These are phyloP conservation scores for Teleiodes luculella DNA, from an alignment of 2,888 invertebrate genomes.

Conservation along the genomic window DNA sequence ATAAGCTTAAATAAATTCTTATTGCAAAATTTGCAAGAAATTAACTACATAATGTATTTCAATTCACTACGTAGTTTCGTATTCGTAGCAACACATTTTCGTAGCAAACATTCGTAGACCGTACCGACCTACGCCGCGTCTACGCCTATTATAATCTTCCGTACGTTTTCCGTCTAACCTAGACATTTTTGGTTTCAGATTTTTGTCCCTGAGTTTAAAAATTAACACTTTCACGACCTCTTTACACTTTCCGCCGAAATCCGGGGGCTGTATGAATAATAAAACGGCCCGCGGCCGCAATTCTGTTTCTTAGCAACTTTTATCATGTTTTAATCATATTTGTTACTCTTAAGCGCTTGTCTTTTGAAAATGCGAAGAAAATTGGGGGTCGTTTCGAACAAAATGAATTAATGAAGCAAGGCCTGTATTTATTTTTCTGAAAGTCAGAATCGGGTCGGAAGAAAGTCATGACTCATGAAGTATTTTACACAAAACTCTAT, in stretches of 20 bases:
- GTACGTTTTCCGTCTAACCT: not conserved
- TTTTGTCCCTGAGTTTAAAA: constrained; percentile 56
- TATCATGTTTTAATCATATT: constrained; percentile 50
- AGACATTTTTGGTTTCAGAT: constrained; percentile 36
- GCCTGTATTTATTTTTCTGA: too few species aligned
- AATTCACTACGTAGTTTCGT: too few species aligned
- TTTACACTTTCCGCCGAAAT: constrained; percentile 41
- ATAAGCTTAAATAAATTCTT: too few species aligned
- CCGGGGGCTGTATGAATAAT: constrained; percentile 55
- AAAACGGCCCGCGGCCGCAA: constrained; percentile 39
- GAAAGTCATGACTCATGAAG: too few species aligned
- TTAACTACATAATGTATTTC: too few species aligned
- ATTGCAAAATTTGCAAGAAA: too few species aligned
- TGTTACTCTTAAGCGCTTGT: constrained; percentile 4
- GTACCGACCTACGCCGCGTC: not conserved
- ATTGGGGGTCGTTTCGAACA: too few species aligned
- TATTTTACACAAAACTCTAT: too few species aligned
- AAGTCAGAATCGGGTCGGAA: too few species aligned
- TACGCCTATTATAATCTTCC: not conserved
- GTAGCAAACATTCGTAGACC: not conserved
- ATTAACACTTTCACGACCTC: constrained; percentile 59
- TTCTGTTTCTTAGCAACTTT: constrained; percentile 42
- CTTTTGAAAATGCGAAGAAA: not conserved
- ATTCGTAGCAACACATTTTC: not conserved
- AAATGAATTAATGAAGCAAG: too few species aligned